Evolutionary conservation across 2,797 vertebrate species (phyloP), one percentile per base, ranked within the genome.

Genomic region (Gephyroberyx darwinii): DNA sequence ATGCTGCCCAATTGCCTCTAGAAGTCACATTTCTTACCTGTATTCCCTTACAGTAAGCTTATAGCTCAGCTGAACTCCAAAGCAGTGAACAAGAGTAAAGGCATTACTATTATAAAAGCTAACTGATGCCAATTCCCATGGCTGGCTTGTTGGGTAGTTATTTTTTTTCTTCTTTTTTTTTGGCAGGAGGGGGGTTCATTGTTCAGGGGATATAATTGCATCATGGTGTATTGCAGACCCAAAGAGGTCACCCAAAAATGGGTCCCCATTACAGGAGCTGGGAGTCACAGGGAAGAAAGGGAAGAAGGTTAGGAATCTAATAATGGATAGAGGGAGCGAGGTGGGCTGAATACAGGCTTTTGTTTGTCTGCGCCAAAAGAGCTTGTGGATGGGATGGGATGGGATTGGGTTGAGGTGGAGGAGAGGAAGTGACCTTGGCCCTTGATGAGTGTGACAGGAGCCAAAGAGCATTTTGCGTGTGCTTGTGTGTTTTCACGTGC

Each of bases 191-290:
- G 26, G 26, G 26, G 26, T 26, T 68, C 58, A 37, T 66, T 74
- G 61, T 53, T 35, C n/a, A 65, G 51, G 54, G 3, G 33, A 26
- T 14, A 10, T 76, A 79, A 79, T 78, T 65, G 52, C 71, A 76
- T 82, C 65, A 69, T 17, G 48, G 39, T 71, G 19, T 43, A 47
- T 31, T 35, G 51, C 33, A 35, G 67, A 65, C 60, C 65, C 47
- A n/a, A 66, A 73, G 76, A 67, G 58, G 61, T 77, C 48, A 77
- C 33, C 33, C 33, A 62, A 65, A 77, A 77, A 62, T 65, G 5
- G 22, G 37, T 72, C 65, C 55, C 58, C 60, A 62, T 67, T 68
- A 71, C 47, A 61, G 62, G 37, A 26, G 33, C 33, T 35, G 33
- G 33, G 33, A 35, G 33, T 35, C 33, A 35, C 33, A 35, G 33